These are phyloP conservation scores for Drosophila rellima DNA, from an alignment of 2,888 invertebrate species.

Conservation along the genomic window DNA sequence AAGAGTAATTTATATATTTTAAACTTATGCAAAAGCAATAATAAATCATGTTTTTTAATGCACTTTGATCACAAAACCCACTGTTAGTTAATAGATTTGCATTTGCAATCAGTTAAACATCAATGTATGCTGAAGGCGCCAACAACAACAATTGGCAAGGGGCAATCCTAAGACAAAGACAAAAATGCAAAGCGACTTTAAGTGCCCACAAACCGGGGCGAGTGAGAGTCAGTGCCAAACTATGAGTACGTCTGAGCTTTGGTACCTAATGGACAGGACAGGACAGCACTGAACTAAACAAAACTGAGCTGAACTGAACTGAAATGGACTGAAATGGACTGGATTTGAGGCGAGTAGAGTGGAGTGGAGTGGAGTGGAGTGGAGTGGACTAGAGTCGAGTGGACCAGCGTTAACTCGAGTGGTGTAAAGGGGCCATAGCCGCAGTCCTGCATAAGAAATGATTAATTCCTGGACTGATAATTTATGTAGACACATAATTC, in stretches of 20 bases:
- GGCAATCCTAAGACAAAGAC: constrained; percentile 58
- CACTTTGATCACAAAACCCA: background rate
- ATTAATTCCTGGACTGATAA: constrained; percentile 83
- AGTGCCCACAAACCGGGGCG: constrained; percentile 57
- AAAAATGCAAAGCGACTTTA: constrained; percentile 71
- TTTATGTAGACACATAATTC: constrained; percentile 84
- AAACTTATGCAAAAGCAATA: constrained; percentile 16
- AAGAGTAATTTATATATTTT: constrained; percentile 14
- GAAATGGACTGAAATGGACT: background rate
- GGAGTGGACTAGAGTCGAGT: background rate
- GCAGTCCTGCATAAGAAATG: constrained; percentile 79
- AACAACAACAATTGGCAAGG: constrained; percentile 33
- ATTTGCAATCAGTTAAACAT: constrained; percentile 32
- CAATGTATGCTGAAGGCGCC: constrained; percentile 42
- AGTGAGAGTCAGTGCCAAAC: constrained; percentile 51
- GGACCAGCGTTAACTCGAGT: constrained; percentile 8
- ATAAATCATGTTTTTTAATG: constrained; percentile 28
- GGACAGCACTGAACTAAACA: constrained; percentile 7
- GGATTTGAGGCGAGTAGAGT: constrained; percentile 8
- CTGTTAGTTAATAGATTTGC: constrained; percentile 20
- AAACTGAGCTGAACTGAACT: constrained; percentile 4
- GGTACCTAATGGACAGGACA: constrained; percentile 68
- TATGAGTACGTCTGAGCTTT: constrained; percentile 58
- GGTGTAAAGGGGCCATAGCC: constrained; percentile 13
- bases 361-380: constrained; percentile 3